phyloP scores from a whole-genome alignment of 2,888 invertebrate species.

The Parnassius glacialis region DNA sequence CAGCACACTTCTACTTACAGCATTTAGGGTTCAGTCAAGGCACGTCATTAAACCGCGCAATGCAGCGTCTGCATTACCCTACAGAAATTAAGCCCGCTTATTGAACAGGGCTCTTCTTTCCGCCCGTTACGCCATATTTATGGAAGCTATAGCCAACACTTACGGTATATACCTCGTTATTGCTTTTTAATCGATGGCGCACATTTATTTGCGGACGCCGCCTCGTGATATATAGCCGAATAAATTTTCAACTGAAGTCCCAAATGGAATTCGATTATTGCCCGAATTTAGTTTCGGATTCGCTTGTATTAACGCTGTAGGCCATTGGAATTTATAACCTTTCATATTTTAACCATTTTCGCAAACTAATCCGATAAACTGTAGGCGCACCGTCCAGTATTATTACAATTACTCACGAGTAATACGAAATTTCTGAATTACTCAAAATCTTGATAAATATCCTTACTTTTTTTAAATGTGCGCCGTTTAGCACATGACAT shows the following conservation, averaged over 20 bases:
- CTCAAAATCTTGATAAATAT: no score
- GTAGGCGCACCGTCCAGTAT: no score
- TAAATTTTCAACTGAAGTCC: constrained; percentile 2
- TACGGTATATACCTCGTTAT: constrained; percentile 8
- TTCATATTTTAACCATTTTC: not conserved
- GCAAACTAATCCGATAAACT: no score
- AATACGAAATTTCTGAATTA: no score
- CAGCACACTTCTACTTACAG: not conserved
- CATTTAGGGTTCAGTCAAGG: not conserved
- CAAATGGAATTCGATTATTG: constrained; percentile 7
- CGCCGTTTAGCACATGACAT: no score
- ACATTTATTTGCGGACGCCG: constrained; percentile 8
- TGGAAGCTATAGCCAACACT: not conserved
- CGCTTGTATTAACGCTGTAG: not conserved
- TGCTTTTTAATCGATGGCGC: constrained; percentile 10
- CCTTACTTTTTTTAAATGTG: no score
- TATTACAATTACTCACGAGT: no score
- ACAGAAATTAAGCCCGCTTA: constrained; percentile 1
- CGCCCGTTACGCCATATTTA: constrained; percentile 10
- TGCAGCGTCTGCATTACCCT: not conserved
- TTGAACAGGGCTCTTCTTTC: constrained; percentile 1
- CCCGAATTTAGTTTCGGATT: constrained; percentile 12
- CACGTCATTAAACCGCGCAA: not conserved
- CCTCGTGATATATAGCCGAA: constrained; percentile 7
- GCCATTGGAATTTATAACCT: not conserved